phyloP scores from a whole-genome alignment of 2,888 invertebrate genomes.

The Latrodectus elegans region DNA sequence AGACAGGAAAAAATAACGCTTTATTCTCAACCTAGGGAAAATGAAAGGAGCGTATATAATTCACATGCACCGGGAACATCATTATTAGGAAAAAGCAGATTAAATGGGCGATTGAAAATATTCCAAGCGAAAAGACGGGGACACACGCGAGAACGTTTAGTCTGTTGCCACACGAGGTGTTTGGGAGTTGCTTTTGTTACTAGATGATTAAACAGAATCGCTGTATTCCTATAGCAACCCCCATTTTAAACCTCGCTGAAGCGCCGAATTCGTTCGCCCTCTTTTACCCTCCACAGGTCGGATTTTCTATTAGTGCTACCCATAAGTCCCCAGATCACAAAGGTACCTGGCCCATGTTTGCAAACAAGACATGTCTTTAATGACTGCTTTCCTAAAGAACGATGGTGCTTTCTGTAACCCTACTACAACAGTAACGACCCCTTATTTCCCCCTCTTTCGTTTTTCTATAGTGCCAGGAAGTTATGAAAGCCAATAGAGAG shows the following conservation, averaged over 20 bases:
- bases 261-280: constrained; percentile 27
- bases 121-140: constrained; percentile 25
- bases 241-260: constrained; percentile 46
- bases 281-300: constrained; percentile 16
- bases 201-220: constrained; percentile 51
- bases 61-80: constrained; percentile 20
- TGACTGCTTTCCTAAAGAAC: constrained; percentile 67
- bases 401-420: constrained; percentile 56
- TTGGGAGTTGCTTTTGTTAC: constrained; percentile 63
- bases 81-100: constrained; percentile 55
- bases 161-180: constrained; percentile 53
- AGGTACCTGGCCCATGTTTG: constrained; percentile 63
- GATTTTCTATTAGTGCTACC: constrained; percentile 37
- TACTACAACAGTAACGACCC: constrained; percentile 59
- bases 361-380: constrained; percentile 70
- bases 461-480: constrained; percentile 19
- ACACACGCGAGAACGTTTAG: constrained; percentile 66
- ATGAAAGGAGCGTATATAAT: constrained; percentile 4
- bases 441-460: constrained; percentile 8
- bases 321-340: constrained; percentile 52
- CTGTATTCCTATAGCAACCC: constrained; percentile 47
- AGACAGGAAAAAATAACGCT: constrained; percentile 3
- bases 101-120: constrained; percentile 27
- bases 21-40: neutral
- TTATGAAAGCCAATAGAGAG: constrained; percentile 62